A percentile compares a stretch with the other conserved stretches of the same genome.
Conservation (phyloP, 1,140 invertebrate species). For the Dendrolimus punctatus region DNA sequence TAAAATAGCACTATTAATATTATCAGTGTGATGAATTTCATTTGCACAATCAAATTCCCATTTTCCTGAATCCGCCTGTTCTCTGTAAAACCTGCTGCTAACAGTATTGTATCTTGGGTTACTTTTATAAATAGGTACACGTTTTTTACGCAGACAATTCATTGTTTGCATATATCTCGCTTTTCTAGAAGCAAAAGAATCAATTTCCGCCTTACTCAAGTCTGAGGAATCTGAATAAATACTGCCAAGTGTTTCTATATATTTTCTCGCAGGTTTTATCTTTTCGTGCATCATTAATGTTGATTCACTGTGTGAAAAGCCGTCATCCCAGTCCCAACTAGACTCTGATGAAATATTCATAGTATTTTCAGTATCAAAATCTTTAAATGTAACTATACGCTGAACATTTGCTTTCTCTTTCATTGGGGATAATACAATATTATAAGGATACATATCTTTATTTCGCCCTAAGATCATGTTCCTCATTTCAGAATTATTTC, state of each 20-base stretch:
- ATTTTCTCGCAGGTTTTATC: not conserved
- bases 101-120: conserved; percentile 22
- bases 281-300: not conserved
- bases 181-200: conserved; percentile 34
- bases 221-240: conserved; percentile 25
- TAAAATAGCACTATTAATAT: conserved; percentile 4
- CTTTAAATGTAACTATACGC: conserved; percentile 42
- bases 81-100: conserved; percentile 25
- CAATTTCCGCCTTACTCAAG: conserved; percentile 30
- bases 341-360: not conserved
- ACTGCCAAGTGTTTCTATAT: not conserved
- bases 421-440: conserved; percentile 45
- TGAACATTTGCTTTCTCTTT: conserved; percentile 32
- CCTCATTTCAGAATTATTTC: conserved; percentile 35
- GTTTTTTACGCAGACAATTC: conserved; percentile 15
- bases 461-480: conserved; percentile 52
- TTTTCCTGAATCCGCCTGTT: conserved; percentile 24
- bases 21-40: not conserved
- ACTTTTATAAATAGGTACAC: conserved; percentile 26
- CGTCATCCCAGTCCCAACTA: not conserved
- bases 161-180: conserved; percentile 9
- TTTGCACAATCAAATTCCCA: conserved; percentile 13
- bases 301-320: not conserved
- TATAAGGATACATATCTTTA: conserved; percentile 48
- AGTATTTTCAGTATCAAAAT: conserved; percentile 10